Evolutionary conservation across 1,140 invertebrate species (phyloP), one percentile per base, ranked within the genome.

Genomic region (Platyscapa corneri): DNA sequence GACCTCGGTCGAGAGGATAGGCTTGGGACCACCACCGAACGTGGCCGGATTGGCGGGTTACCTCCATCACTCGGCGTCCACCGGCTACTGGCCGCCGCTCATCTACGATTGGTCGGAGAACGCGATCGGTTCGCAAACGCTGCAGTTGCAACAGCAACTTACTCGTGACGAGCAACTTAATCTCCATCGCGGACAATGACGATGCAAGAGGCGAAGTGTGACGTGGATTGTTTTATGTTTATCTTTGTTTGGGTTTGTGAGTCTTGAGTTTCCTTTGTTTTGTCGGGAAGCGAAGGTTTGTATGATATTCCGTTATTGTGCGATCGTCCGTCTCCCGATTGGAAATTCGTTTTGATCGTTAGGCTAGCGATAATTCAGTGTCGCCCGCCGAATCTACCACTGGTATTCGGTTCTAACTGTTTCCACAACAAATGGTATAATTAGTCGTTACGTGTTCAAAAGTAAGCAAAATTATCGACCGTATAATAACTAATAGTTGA

Each of bases 41-140:
- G 83, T 86, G 12, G 88, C 88, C 2, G 91, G 92, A 53, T 86
- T 93, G 23, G 90, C 92, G 3, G 89, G 92, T 0, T 93, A 93
- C 49, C 92, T 92, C 89, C 93, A 93, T 56, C 92, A 93, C 83
- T 92, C 91, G 2, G 87, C 90, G 14, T 89, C 90, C 1, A 87
- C 91, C 0, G 90, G 89, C 0, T 93, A 93, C 67, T 93, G 92
- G 91, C 92, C 93, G 0, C 91, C 92, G 0, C 74, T 93, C 10
- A 89, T 92, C n/a, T 93, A 93, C 77, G 92, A 92, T 42, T 93
- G 93, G 93, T 90, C 92, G n/a, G 91, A 91, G 20, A 90, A 90
- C 20, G 87, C 91, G 6, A 91, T 93, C 34, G 87, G 88, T 1
- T 89, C 91, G 12, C 92, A 93, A 70, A 89, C 90, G 2, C 84